Evolutionary conservation across 1,140 invertebrate species (phyloP).

Genomic region (Calosoma granatense): DNA sequence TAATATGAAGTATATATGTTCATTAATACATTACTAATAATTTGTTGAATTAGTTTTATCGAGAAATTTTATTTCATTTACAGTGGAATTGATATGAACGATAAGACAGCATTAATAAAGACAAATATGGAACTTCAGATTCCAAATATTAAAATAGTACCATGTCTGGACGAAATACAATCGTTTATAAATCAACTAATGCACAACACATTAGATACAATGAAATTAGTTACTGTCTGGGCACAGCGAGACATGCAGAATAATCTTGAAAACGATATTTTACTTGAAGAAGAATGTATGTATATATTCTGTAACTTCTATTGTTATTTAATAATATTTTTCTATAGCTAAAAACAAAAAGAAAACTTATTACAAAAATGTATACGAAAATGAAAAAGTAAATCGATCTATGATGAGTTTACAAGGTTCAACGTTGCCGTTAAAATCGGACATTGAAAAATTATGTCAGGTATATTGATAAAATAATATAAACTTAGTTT

Average conservation of each 20-base stretch:
- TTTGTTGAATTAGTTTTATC: too few relatives aligned
- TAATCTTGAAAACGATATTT: conserved; percentile 10
- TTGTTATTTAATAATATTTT: background rate
- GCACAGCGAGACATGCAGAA: conserved; percentile 39
- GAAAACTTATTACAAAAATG: conserved; percentile 57
- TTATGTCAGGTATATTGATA: conserved; percentile 36
- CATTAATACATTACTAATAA: too few relatives aligned
- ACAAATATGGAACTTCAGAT: conserved; percentile 51
- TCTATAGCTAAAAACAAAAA: background rate
- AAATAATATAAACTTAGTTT: too few relatives aligned
- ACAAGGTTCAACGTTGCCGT: conserved; percentile 53
- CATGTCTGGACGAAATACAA: conserved; percentile 62
- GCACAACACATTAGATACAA: conserved; percentile 49
- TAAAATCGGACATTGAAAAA: conserved; percentile 50
- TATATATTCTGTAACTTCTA: background rate
- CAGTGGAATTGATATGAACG: conserved; percentile 21
- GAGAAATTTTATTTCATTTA: too few relatives aligned
- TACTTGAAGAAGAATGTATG: background rate
- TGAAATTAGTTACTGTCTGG: conserved; percentile 60
- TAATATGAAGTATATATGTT: too few relatives aligned
- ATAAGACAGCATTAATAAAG: conserved; percentile 41
- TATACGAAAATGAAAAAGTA: conserved; percentile 73
- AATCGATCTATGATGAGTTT: conserved; percentile 58
- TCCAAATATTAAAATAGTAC: conserved; percentile 47
- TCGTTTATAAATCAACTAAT: conserved; percentile 53